Evolutionary conservation across 2,797 vertebrate genomes (phyloP).

Genomic region (Eidolon dupreanum): DNA sequence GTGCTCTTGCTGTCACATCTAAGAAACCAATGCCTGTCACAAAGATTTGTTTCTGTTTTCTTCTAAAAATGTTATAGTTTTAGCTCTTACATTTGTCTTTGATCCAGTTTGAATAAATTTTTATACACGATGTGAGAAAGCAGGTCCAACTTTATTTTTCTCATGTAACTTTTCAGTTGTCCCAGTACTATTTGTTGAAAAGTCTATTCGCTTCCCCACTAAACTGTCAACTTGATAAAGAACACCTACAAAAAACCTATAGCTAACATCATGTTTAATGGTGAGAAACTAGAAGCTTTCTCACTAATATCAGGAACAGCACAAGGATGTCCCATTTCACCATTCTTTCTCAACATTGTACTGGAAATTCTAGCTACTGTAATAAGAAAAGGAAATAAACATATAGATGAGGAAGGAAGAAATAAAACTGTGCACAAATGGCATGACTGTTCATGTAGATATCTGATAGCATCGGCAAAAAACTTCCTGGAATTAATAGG

Average conservation of each 20-base stretch:
- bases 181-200: neutral
- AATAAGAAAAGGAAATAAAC: neutral
- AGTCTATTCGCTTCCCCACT: neutral
- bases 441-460: neutral
- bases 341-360: neutral
- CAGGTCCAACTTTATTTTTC: neutral
- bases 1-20: neutral
- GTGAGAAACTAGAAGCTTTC: neutral
- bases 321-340: neutral
- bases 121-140: neutral
- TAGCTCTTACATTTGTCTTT: neutral
- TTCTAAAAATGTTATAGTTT: neutral
- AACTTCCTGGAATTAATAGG: neutral
- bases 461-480: neutral
- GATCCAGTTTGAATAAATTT: neutral
- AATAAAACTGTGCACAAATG: neutral
- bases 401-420: neutral
- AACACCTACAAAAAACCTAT: neutral
- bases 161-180: neutral
- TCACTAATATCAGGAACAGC: neutral
- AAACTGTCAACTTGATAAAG: neutral
- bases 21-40: neutral
- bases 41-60: neutral
- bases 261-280: neutral
- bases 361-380: neutral